Evolutionary conservation across 1,140 invertebrate species (phyloP), one percentile per base, ranked within the genome.

Genomic region (Leptonema lineaticorne): DNA sequence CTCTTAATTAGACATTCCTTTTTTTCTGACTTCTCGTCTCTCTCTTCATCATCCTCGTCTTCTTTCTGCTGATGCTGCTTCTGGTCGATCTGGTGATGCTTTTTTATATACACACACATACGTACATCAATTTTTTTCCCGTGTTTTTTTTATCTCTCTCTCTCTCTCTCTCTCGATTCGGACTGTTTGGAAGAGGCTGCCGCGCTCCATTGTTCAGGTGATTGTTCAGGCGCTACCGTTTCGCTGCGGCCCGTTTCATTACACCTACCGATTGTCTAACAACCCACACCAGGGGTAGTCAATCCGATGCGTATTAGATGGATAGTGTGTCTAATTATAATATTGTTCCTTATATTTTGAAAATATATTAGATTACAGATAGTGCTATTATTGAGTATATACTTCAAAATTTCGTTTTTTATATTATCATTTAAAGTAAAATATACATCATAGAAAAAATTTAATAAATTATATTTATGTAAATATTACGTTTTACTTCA

Each of bases 1-100:
- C 41, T 69, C 68, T 69, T 69, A 69, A 69, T 69, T 69, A 69
- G 68, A 65, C 68, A 59, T 65, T 69, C 57, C 58, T 46, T 68
- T 68, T 68, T 68, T 69, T 69, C 2, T 37, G 29, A 18, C 24
- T 8, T 11, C 26, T 14, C 22, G 16, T 7, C 5, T 9, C 4
- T 24, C 24, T 27, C 48, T 16, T 53, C 24, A 27, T 24, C 30
- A 27, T 24, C 30, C 56, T 18, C 16, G 6, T 48, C 4, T 16
- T 48, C 4, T 16, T 20, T 18, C 28, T 27, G 58, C 30, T 24
- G 50, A 9, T 53, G 50, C 22, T 6, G 50, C 27, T 20, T 53
- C 22, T 22, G 22, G 50, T 24, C 22, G 20, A n/a, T 45, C 16
- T 45, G 11, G 11, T 45, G 37, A 16, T n/a, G 7, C 7, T 37